Percentiles rank a stretch among this genome's conserved stretches.
These are phyloP conservation scores for Masticophis lateralis DNA, from an alignment of 2,797 vertebrate species.

Conservation along the genomic window DNA sequence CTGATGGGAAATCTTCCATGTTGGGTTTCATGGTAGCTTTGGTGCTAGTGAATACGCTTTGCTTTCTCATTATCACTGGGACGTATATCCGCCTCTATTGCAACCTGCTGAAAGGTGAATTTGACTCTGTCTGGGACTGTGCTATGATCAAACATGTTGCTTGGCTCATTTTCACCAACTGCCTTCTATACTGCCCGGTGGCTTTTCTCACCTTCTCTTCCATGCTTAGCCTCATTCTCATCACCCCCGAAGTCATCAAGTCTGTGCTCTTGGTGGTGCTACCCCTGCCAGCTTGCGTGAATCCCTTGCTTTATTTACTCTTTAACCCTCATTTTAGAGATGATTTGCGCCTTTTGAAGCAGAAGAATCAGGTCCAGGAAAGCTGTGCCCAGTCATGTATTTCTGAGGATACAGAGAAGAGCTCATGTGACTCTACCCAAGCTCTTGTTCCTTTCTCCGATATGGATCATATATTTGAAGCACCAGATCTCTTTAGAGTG, in stretches of 20 bases:
- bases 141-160: slow-evolving; percentile 93
- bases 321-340: slow-evolving; percentile 86
- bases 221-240: slow-evolving; percentile 84
- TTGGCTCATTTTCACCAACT: slow-evolving; percentile 93
- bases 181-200: slow-evolving; percentile 91
- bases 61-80: slow-evolving; percentile 86
- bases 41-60: slow-evolving; percentile 91
- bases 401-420: slow-evolving; percentile 84
- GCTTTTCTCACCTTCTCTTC: slow-evolving; percentile 93
- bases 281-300: slow-evolving; percentile 90
- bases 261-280: slow-evolving; percentile 87
- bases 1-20: slow-evolving; percentile 75
- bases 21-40: slow-evolving; percentile 85
- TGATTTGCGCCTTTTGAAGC: slow-evolving; percentile 81
- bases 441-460: slow-evolving; percentile 83
- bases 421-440: slow-evolving; percentile 88
- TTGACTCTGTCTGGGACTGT: slow-evolving; percentile 88
- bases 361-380: slow-evolving; percentile 62
- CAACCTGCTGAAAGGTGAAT: slow-evolving; percentile 84
- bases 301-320: slow-evolving; percentile 90
- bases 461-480: slow-evolving; percentile 72
- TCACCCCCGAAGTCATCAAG: slow-evolving; percentile 89
- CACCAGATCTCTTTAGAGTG: slow-evolving; percentile 66
- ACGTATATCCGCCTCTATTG: slow-evolving; percentile 93
- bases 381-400: slow-evolving; percentile 69